Conservation (phyloP, 1,140 invertebrate species). For the Drosophila kurseongensis region DNA sequence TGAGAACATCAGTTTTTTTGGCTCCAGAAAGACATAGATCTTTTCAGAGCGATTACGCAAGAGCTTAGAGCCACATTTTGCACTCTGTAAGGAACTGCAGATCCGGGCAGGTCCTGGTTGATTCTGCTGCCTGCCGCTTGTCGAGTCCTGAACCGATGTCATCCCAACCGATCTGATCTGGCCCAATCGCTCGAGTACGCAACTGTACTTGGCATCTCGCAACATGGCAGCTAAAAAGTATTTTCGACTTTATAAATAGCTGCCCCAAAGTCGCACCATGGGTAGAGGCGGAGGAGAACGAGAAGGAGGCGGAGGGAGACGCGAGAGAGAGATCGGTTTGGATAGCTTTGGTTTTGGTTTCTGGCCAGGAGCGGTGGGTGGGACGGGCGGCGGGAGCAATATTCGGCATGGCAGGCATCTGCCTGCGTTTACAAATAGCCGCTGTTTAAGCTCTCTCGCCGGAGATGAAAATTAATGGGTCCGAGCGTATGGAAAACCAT, state of each 20-base stretch:
- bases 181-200: conserved; percentile 46
- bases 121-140: background rate
- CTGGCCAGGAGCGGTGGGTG: conserved; percentile 35
- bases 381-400: background rate
- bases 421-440: conserved; percentile 49
- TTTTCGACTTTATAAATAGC: conserved; percentile 79
- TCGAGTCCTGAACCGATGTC: background rate
- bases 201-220: conserved; percentile 69
- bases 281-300: background rate
- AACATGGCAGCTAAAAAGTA: conserved; percentile 72
- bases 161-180: conserved; percentile 30
- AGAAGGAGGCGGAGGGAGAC: conserved; percentile 1
- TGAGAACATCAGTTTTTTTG: too few species aligned
- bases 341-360: conserved; percentile 30
- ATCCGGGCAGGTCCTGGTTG: background rate
- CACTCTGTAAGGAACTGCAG: too few species aligned
- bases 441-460: conserved; percentile 57
- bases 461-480: conserved; percentile 55
- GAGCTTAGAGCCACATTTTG: too few species aligned
- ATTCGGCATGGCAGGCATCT: conserved; percentile 15
- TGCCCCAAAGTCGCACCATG: conserved; percentile 42
- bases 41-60: too few species aligned
- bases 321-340: conserved; percentile 46
- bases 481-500: conserved; percentile 23
- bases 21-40: too few species aligned